phyloP scores from a whole-genome alignment of 2,888 invertebrate species.

The Agriopis marginaria region DNA sequence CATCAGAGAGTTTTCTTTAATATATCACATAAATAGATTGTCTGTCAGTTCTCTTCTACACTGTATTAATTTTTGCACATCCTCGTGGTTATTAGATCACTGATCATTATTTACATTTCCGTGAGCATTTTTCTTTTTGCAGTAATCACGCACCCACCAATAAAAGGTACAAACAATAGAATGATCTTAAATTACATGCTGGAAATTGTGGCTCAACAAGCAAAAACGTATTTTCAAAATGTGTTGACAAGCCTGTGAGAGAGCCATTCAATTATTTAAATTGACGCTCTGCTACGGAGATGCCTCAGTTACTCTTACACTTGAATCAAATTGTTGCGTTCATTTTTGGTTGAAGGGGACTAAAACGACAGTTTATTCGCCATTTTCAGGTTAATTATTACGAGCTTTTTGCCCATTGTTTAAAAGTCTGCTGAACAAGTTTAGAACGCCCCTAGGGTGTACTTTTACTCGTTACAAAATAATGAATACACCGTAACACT shows the following conservation, averaged over 20 bases:
- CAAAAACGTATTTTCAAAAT: constrained; percentile 14
- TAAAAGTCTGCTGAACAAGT: constrained; percentile 14
- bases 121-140: background rate
- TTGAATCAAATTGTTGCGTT: constrained; percentile 21
- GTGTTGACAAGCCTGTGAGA: constrained; percentile 21
- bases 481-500: background rate
- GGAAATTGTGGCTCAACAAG: constrained; percentile 12
- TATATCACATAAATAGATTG: too few species aligned
- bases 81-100: background rate
- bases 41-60: background rate
- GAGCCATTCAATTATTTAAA: constrained; percentile 29
- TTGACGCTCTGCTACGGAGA: constrained; percentile 6
- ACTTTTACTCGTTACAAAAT: constrained; percentile 12
- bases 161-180: background rate
- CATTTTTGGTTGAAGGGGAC: constrained; percentile 15
- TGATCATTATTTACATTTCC: background rate
- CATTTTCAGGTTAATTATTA: constrained; percentile 14
- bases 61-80: background rate
- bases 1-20: too few species aligned
- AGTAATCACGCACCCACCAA: background rate
- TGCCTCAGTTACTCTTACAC: constrained; percentile 4
- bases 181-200: background rate
- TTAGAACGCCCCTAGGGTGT: background rate
- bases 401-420: constrained; percentile 6
- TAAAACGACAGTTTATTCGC: background rate